phyloP scores from a whole-genome alignment of 1,140 invertebrate species.

The Lerema accius region DNA sequence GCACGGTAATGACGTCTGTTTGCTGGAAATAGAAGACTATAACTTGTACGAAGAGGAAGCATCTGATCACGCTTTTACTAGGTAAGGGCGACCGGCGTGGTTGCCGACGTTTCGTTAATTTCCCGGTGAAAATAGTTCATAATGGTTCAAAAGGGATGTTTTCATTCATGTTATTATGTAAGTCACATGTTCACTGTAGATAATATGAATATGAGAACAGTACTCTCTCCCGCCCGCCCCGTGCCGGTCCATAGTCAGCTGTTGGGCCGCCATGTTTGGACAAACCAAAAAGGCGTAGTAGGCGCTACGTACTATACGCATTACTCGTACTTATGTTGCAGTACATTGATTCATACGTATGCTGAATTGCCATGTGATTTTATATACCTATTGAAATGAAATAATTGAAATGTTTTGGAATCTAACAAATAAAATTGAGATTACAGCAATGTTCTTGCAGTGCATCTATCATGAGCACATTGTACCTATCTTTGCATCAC shows the following conservation, averaged over 20 bases:
- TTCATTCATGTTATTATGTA: slow-evolving; percentile 14
- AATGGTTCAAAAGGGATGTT: slow-evolving; percentile 11
- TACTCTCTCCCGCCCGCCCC: slow-evolving; percentile 68
- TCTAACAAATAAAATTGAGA: background rate
- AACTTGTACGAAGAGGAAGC: slow-evolving; percentile 81
- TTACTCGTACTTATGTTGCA: slow-evolving; percentile 9
- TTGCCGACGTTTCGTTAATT: slow-evolving; percentile 41
- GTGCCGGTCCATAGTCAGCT: slow-evolving; percentile 82
- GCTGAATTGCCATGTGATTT: slow-evolving; percentile 18
- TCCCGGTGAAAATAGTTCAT: slow-evolving; percentile 25
- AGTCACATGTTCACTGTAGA: background rate
- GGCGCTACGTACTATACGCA: slow-evolving; percentile 50
- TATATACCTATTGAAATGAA: too few species aligned
- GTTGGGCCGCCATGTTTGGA: slow-evolving; percentile 83
- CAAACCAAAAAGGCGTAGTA: slow-evolving; percentile 80
- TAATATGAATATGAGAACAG: slow-evolving; percentile 39
- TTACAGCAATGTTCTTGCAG: background rate
- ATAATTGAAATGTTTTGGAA: slow-evolving; percentile 4
- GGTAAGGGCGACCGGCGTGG: slow-evolving; percentile 78
- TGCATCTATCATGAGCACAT: background rate
- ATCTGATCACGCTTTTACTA: slow-evolving; percentile 79
- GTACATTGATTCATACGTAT: slow-evolving; percentile 13
- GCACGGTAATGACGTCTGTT: slow-evolving; percentile 81
- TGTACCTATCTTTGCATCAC: background rate
- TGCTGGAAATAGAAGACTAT: slow-evolving; percentile 80